Evolutionary conservation across 2,888 invertebrate species (phyloP).

Genomic region (Ormyrus thymus): DNA sequence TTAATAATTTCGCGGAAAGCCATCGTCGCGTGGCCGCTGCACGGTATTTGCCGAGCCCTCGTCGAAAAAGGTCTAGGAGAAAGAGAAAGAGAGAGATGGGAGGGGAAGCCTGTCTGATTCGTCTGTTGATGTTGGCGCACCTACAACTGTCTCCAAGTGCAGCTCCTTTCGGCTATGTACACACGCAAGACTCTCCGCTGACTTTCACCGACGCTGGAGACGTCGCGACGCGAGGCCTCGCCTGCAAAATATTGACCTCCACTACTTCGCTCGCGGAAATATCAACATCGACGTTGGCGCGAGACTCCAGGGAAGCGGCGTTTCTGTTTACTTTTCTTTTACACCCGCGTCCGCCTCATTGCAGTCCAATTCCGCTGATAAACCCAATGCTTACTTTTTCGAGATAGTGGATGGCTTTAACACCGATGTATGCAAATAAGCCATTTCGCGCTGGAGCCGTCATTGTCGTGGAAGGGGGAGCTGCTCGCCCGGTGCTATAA

Average conservation of each 20-base stretch:
- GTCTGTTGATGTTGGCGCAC: slow-evolving; percentile 11
- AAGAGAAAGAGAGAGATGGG: background rate
- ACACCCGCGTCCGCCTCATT: background rate
- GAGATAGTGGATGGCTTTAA: too few species aligned
- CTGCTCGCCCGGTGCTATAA: too few species aligned
- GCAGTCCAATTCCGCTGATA: slow-evolving; percentile 7
- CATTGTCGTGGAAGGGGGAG: too few species aligned
- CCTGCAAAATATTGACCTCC: slow-evolving; percentile 42
- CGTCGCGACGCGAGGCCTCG: slow-evolving; percentile 8
- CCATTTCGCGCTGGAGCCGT: background rate
- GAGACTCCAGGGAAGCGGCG: background rate
- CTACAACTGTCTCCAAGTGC: background rate
- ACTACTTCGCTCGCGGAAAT: slow-evolving; percentile 29
- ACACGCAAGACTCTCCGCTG: slow-evolving; percentile 1
- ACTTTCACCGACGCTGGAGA: slow-evolving; percentile 29
- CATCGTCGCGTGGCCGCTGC: background rate
- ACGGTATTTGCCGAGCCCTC: too few species aligned
- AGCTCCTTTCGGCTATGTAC: slow-evolving; percentile 21
- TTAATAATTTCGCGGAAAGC: too few species aligned
- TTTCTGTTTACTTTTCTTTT: slow-evolving; percentile 17
- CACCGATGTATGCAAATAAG: background rate
- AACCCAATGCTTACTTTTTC: background rate
- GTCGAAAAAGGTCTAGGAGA: too few species aligned
- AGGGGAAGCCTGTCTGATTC: background rate
- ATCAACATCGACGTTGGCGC: slow-evolving; percentile 9